Evolutionary conservation across 2,113 vertebrate genomes (phyloP).

Genomic region (Phalacrocorax brasilianus): DNA sequence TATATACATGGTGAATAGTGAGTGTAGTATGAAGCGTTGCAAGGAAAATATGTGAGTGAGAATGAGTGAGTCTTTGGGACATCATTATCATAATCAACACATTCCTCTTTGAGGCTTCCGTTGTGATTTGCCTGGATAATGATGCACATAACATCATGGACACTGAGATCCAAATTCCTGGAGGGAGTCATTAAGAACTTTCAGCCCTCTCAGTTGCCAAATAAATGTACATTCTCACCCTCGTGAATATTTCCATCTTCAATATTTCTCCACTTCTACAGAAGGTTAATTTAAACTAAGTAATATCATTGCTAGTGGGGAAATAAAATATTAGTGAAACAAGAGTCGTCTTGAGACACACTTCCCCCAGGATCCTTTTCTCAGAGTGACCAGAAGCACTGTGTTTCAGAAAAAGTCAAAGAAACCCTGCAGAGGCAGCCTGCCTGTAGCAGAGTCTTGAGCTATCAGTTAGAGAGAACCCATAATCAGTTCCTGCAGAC

Average conservation of each 20-base stretch:
- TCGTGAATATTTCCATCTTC: not conserved
- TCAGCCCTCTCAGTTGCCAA: not conserved
- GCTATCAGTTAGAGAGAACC: too few relatives aligned
- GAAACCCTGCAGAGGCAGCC: not conserved
- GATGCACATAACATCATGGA: not conserved
- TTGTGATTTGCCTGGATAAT: not conserved
- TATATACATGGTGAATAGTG: accelerated
- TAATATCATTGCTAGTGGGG: not conserved
- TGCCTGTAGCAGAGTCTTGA: not conserved
- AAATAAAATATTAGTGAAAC: not conserved
- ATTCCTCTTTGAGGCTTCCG: not conserved
- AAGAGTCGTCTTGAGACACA: not conserved
- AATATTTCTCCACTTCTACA: not conserved
- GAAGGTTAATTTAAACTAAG: not conserved
- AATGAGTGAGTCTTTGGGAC: not conserved
- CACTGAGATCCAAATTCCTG: not conserved
- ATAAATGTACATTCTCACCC: not conserved
- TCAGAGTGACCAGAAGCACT: not conserved
- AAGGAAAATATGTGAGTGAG: not conserved
- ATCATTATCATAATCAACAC: not conserved
- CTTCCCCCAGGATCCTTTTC: not conserved
- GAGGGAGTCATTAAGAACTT: not conserved
- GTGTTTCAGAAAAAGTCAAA: not conserved
- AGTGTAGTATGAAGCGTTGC: not conserved
- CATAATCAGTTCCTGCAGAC: not conserved